phyloP scores from a whole-genome alignment of 2,113 vertebrate species.

The Calidris pugnax region DNA sequence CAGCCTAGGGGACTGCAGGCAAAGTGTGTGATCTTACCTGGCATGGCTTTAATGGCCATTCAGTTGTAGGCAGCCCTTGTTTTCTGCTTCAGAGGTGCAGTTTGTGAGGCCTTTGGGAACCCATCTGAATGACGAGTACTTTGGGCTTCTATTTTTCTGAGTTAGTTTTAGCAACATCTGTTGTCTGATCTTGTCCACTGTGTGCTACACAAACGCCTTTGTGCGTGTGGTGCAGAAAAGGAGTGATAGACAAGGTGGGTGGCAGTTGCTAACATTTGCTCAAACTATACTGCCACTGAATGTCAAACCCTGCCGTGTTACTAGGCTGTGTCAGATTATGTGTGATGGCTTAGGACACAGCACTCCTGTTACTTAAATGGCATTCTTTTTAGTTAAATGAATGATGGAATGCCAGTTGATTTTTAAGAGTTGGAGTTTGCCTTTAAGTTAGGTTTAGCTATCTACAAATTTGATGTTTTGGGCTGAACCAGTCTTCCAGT shows the following conservation, averaged over 20 bases:
- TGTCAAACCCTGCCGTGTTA: not conserved
- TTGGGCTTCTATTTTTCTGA: not conserved
- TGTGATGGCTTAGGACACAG: not conserved
- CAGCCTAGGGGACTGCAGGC: not conserved
- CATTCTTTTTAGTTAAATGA: not conserved
- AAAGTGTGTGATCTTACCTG: slow-evolving; percentile 35
- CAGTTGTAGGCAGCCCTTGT: not conserved
- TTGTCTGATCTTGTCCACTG: slow-evolving; percentile 1
- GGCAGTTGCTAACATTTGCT: slow-evolving; percentile 22
- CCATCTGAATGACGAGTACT: not conserved
- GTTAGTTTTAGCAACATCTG: slow-evolving; percentile 39
- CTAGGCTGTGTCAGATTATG: not conserved
- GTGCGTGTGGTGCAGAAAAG: not conserved
- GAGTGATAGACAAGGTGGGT: slow-evolving; percentile 37
- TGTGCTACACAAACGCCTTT: slow-evolving; percentile 16
- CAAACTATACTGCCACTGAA: not conserved
- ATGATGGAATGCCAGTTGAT: not conserved
- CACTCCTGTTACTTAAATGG: not conserved
- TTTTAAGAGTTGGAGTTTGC: not conserved
- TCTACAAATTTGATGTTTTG: not conserved
- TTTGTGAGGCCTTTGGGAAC: slow-evolving; percentile 11
- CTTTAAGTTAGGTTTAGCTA: not conserved
- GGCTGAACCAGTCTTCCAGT: not conserved
- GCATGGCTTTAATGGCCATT: not conserved
- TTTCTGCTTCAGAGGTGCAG: not conserved